Conservation (phyloP, 1,140 invertebrate genomes). For the Battus philenor region DNA sequence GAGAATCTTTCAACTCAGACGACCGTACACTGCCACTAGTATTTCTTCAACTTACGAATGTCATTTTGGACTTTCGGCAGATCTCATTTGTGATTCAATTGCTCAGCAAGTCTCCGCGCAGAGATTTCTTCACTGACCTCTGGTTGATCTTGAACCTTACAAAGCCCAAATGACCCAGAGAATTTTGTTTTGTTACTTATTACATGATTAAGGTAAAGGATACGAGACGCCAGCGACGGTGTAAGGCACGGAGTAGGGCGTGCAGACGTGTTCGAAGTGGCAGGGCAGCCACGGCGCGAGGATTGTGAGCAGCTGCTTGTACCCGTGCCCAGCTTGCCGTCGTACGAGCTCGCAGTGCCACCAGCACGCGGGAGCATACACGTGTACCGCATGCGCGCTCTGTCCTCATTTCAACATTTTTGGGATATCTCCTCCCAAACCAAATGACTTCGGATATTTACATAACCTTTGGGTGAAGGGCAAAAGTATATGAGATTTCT, state of each 20-base stretch:
- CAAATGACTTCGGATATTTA: no score
- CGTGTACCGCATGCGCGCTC: conserved; percentile 87
- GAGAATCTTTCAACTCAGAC: no score
- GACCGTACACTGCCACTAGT: no score
- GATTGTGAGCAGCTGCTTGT: conserved; percentile 92
- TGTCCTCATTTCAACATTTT: no score
- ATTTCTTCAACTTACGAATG: no score
- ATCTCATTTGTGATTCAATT: no score
- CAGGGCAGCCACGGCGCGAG: conserved; percentile 84
- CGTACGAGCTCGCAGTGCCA: conserved; percentile 86
- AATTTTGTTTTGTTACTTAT: not conserved
- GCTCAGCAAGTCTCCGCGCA: no score
- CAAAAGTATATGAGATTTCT: no score
- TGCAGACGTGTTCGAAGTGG: conserved; percentile 86
- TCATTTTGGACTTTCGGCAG: no score
- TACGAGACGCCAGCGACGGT: conserved; percentile 80
- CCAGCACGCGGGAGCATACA: conserved; percentile 86
- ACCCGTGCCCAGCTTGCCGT: conserved; percentile 89
- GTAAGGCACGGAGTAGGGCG: conserved; percentile 86
- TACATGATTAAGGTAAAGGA: no score
- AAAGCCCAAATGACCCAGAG: not conserved
- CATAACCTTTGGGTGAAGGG: no score
- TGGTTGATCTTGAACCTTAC: not conserved
- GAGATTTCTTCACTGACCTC: not conserved
- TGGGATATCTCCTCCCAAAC: no score